Evolutionary conservation across 2,113 vertebrate genomes (phyloP), one percentile per base, ranked within the genome.

Genomic region (Ceuthmochares aereus): DNA sequence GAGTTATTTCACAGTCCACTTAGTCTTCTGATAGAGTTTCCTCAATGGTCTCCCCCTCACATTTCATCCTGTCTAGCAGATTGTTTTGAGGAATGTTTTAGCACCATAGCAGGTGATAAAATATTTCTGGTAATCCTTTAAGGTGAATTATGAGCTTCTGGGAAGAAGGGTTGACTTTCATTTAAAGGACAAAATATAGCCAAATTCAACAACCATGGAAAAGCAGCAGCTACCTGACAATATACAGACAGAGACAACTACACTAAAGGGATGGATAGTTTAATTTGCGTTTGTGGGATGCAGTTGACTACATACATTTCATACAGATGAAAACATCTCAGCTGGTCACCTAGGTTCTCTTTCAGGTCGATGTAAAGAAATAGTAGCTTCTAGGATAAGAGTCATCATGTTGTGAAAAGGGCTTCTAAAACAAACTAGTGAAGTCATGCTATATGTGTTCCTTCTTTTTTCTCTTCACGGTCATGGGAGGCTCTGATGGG

Each of bases 1-100:
- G 80, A 95, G 63, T 49, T 83, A 91, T 92, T 97, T 97, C 84
- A 95, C 93, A 97, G 95, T 70, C 92, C 75, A 68, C 92, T 97
- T 97, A 85, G 49, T 96, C 84, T 96, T 91, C 79, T 77, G 93
- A 87, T 90, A 90, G 92, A 84, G 55, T 75, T 97, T 68, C 17
- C 67, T 84, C 74, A 93, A 68, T 85, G 55, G 73, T 95, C 29
- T 54, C 66, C n/a, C 37, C 7, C 54, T 84, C 83, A 73, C 55
- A 67, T 92, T 95, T 97, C 77, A 87, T 97, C 55, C 78, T 56
- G 51, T 93, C 94, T 47, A 64, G 69, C 47, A 58, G 67, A 75
- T 76, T 94, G 74, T 93, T 94, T 88, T 79, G 70, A 60, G 73
- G 89, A 91, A 59, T 64, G 45, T 76, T 97, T 89, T 80, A 93